phyloP scores from a whole-genome alignment of 1,140 invertebrate genomes.

The Zaprionus ornatus region DNA sequence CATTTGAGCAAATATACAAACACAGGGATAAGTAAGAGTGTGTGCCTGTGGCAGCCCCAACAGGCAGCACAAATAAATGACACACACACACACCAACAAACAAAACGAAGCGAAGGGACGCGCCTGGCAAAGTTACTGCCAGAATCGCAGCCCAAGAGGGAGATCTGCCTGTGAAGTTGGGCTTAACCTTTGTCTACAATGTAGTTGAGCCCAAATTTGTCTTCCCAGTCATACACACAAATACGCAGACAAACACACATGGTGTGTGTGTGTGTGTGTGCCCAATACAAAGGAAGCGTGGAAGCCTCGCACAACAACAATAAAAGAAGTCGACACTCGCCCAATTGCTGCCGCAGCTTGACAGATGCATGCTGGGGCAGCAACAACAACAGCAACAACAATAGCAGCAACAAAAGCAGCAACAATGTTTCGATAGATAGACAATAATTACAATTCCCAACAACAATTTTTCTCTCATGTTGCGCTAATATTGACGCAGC shows the following conservation, averaged over 20 bases:
- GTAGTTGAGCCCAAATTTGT: constrained; percentile 57
- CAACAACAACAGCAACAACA: constrained; percentile 39
- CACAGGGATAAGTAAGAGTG: constrained; percentile 15
- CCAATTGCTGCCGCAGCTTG: constrained; percentile 65
- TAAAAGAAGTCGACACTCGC: constrained; percentile 25
- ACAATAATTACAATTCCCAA: constrained; percentile 44
- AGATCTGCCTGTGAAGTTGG: constrained; percentile 19
- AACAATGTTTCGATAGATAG: constrained; percentile 21
- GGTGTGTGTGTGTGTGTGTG: neutral
- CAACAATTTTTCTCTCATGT: constrained; percentile 41
- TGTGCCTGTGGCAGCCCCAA: constrained; percentile 48
- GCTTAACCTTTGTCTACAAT: constrained; percentile 21
- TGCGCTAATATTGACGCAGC: constrained; percentile 38
- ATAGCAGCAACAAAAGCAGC: constrained; percentile 18
- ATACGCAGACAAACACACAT: neutral
- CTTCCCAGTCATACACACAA: constrained; percentile 11
- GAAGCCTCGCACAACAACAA: constrained; percentile 17
- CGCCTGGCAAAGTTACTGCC: constrained; percentile 12
- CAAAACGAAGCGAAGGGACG: constrained; percentile 41
- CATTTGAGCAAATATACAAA: constrained; percentile 59
- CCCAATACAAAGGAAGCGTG: constrained; percentile 1
- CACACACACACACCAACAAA: constrained; percentile 52
- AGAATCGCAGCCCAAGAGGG: constrained; percentile 7
- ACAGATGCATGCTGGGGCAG: constrained; percentile 51
- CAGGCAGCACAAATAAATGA: constrained; percentile 67